phyloP scores from a whole-genome alignment of 2,888 invertebrate species.

The Antheraea yamamai region DNA sequence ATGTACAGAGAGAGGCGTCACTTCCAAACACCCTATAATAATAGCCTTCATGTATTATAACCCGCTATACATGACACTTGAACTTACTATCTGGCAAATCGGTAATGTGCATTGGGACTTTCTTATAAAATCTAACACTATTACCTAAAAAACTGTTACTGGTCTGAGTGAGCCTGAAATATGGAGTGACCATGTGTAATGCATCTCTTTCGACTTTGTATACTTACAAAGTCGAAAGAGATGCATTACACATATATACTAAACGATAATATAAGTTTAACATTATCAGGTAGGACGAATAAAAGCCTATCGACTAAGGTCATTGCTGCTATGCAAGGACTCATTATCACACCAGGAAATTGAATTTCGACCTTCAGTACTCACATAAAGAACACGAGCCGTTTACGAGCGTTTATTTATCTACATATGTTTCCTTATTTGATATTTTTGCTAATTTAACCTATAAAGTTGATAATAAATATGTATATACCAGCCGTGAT shows the following conservation, averaged over 20 bases:
- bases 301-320: constrained; percentile 9
- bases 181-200: too few relatives aligned
- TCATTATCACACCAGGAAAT: constrained; percentile 15
- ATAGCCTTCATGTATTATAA: too few relatives aligned
- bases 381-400: constrained; percentile 9
- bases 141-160: too few relatives aligned
- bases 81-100: too few relatives aligned
- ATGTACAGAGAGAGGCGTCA: too few relatives aligned
- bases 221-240: background rate
- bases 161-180: too few relatives aligned
- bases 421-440: constrained; percentile 4
- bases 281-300: constrained; percentile 7
- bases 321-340: constrained; percentile 2
- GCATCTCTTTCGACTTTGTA: too few relatives aligned
- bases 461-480: constrained; percentile 2
- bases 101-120: too few relatives aligned
- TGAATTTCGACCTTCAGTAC: background rate
- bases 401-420: constrained; percentile 1
- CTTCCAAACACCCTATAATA: too few relatives aligned
- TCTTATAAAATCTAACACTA: too few relatives aligned
- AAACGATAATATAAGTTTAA: background rate
- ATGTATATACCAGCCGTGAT: background rate
- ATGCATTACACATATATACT: background rate
- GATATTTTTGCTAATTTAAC: background rate
- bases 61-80: too few relatives aligned